A percentile compares a stretch with the other conserved stretches of the same genome.
Evolutionary conservation across 2,113 vertebrate genomes (phyloP).

Genomic region (Romanogobio albipinnatus): DNA sequence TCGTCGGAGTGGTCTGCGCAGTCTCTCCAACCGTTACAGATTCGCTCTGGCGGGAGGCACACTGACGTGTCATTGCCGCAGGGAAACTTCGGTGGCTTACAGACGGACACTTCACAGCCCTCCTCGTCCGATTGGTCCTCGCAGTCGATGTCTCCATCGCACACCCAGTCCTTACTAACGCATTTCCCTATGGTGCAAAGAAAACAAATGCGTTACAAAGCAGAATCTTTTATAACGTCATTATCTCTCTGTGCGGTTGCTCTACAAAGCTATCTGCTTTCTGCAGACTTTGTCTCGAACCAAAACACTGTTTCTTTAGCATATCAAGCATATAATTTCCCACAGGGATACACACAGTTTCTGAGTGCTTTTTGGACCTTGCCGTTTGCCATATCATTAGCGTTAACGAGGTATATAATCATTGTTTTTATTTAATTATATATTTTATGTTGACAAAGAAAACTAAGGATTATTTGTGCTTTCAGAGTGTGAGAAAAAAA

Average conservation of each 20-base stretch:
- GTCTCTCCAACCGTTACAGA: slow-evolving; percentile 85
- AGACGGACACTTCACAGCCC: slow-evolving; percentile 81
- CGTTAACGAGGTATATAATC: not conserved
- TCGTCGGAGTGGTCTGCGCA: slow-evolving; percentile 89
- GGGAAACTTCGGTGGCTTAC: slow-evolving; percentile 84
- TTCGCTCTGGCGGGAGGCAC: slow-evolving; percentile 86
- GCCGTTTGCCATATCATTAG: not conserved
- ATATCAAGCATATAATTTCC: slow-evolving; percentile 9
- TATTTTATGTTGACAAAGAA: not conserved
- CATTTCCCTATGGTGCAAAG: slow-evolving; percentile 79
- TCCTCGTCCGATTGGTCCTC: slow-evolving; percentile 90
- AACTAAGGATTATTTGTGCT: too few relatives aligned
- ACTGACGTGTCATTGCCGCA: slow-evolving; percentile 85
- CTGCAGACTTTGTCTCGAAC: not conserved
- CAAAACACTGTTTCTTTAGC: not conserved
- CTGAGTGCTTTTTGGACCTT: not conserved
- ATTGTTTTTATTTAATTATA: not conserved
- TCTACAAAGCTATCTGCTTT: slow-evolving; percentile 14
- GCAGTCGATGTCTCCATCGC: slow-evolving; percentile 89
- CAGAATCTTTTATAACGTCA: not conserved
- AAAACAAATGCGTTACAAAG: not conserved
- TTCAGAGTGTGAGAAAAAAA: too few relatives aligned
- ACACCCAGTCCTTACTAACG: slow-evolving; percentile 87
- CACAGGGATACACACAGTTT: not conserved
- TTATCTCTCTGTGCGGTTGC: not conserved